phyloP scores from a whole-genome alignment of 2,113 vertebrate genomes.

The Rhineura floridana region DNA sequence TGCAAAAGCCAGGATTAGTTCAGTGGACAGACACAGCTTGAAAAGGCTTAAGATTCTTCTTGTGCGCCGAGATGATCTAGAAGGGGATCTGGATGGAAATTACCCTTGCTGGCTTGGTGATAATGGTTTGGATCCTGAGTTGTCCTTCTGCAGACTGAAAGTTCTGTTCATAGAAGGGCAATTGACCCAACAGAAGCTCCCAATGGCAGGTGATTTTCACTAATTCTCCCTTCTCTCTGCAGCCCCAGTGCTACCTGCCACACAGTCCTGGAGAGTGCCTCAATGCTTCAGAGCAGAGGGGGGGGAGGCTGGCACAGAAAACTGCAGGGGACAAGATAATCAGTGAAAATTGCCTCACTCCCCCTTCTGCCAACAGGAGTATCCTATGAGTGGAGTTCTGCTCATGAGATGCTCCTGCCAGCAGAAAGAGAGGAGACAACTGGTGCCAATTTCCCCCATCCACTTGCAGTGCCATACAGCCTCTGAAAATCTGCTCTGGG shows the following conservation, averaged over 20 bases:
- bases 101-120: background rate
- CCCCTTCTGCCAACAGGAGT: background rate
- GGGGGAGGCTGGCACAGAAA: background rate
- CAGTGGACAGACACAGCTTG: constrained; percentile 13
- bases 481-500: too few species aligned
- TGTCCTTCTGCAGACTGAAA: background rate
- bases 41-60: background rate
- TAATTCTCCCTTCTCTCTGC: background rate
- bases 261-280: background rate
- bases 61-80: background rate
- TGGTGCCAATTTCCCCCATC: too few species aligned
- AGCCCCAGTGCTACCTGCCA: background rate
- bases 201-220: background rate
- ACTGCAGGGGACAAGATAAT: background rate
- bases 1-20: constrained; percentile 23
- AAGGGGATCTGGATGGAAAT: constrained; percentile 9
- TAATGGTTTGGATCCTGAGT: background rate
- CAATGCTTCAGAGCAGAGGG: background rate
- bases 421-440: too few species aligned
- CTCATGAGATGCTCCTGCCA: background rate
- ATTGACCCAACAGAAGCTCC: background rate
- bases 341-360: background rate
- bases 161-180: background rate
- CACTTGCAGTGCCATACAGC: too few species aligned
- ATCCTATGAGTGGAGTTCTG: background rate